Base-by-base conservation (phyloP, 2,888 invertebrate genomes). In the Andrena bucephala region DNA sequence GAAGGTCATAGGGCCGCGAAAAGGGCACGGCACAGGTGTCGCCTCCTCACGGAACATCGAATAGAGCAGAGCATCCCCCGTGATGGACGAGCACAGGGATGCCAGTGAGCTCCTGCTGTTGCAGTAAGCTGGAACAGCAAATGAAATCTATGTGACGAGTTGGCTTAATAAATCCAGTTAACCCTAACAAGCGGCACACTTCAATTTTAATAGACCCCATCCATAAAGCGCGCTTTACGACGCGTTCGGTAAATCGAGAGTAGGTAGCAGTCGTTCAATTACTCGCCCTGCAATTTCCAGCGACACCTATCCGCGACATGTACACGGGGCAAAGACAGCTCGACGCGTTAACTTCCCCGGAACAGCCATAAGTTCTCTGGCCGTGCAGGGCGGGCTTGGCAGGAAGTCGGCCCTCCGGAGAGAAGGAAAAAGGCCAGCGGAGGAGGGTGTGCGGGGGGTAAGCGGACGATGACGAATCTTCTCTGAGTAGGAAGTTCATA, bases 1-100 rank as follows among this genome's bases (percentile, higher is more conserved):
- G 94, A 99, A 99, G 81, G 97, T 97, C 95, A 98, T 98, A 20
- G 98, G 98, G 75, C 98, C 98, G 77, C 95, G 95, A 93, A 97
- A 96, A 0, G 99, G 99, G 94, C 99, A 99, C 91, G 97, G 96
- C 60, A 98, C 98, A 2, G 99, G 97, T 27, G 96, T 96, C 16
- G 98, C 98, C 92, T 97, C 97, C 93, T 98, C 97, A 82, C 98
- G 95, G 95, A 98, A 98, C 96, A 98, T 97, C 89, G 98, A 98
- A 94, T 97, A 98, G 16, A 98, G 96, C 62, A 97, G 95, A 2
- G 98, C 98, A 94, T 98, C 98, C 24, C 98, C 98, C 16, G 98
- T 97, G 94, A 98, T 98, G 93, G 97, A 96, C 69, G 97, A 97
- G 94, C 98, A 98, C 87, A 98, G 95, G 89, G 97, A 96, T 68